Percentiles rank a stretch among this genome's conserved stretches.
Conservation (phyloP, 2,113 vertebrate genomes). For the Python bivittatus region DNA sequence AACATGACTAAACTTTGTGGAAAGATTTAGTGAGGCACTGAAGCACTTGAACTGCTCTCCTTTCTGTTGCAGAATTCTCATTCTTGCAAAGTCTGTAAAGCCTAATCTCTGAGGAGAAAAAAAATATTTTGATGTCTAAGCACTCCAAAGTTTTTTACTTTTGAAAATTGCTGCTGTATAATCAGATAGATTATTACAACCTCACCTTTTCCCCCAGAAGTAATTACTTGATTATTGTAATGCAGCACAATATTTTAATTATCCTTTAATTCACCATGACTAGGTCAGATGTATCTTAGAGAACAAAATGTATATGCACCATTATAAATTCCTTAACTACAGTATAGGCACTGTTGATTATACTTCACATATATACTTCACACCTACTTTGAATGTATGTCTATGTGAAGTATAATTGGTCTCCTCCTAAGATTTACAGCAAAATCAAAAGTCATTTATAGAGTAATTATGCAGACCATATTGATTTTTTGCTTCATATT, state of each 20-base stretch:
- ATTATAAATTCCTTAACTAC: constrained; percentile 28
- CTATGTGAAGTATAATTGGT: constrained; percentile 13
- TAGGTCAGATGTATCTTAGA: constrained; percentile 28
- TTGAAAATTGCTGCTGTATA: constrained; percentile 38
- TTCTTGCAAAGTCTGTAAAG: constrained; percentile 27
- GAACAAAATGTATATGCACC: constrained; percentile 6
- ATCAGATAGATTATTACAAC: constrained; percentile 44
- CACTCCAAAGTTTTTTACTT: constrained; percentile 35
- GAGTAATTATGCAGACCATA: constrained; percentile 30
- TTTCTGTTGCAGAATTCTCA: constrained; percentile 11
- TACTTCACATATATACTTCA: constrained; percentile 23
- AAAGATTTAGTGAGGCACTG: neutral
- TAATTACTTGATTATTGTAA: constrained; percentile 47
- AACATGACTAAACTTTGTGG: neutral
- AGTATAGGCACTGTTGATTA: constrained; percentile 1
- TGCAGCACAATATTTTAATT: constrained; percentile 49
- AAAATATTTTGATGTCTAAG: constrained; percentile 36
- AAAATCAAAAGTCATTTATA: constrained; percentile 23
- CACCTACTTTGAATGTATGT: neutral
- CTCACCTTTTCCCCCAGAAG: constrained; percentile 35
- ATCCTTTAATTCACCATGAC: constrained; percentile 22
- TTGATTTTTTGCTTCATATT: neutral
- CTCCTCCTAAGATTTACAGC: neutral
- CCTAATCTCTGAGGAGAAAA: constrained; percentile 25
- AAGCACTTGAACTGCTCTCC: constrained; percentile 1